Evolutionary conservation across 2,888 invertebrate genomes (phyloP).

Genomic region (Congeria kusceri): DNA sequence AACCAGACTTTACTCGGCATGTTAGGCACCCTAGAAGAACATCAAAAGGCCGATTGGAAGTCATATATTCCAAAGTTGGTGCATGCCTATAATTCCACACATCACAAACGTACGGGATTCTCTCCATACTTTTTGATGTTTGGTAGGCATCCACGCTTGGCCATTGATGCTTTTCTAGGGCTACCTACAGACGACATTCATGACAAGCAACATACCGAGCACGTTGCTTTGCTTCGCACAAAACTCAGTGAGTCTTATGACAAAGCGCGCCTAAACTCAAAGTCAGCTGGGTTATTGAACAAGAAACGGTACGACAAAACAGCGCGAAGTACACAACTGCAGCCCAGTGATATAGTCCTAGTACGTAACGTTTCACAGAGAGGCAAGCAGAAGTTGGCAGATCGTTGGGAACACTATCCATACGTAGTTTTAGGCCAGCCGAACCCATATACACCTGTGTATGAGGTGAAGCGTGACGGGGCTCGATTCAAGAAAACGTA

Average conservation of each 20-base stretch:
- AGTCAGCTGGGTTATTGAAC: neutral
- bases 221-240: neutral
- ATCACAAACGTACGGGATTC: slow-evolving; percentile 30
- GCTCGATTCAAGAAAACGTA: neutral
- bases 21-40: slow-evolving; percentile 21
- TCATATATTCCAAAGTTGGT: slow-evolving; percentile 8
- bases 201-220: neutral
- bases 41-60: slow-evolving; percentile 38
- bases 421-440: neutral
- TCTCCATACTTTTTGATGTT: slow-evolving; percentile 39
- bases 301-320: neutral
- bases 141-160: slow-evolving; percentile 35
- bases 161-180: slow-evolving; percentile 27
- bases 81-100: slow-evolving; percentile 30
- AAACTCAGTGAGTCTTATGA: neutral
- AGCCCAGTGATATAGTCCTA: neutral
- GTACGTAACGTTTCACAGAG: neutral
- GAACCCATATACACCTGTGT: neutral
- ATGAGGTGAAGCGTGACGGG: neutral
- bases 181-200: neutral
- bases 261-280: neutral
- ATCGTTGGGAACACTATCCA: neutral
- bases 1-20: slow-evolving; percentile 33
- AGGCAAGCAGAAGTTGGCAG: neutral
- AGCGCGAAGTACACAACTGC: neutral